phyloP scores from a whole-genome alignment of 1,140 invertebrate genomes.

The Drosophila tropicalis region DNA sequence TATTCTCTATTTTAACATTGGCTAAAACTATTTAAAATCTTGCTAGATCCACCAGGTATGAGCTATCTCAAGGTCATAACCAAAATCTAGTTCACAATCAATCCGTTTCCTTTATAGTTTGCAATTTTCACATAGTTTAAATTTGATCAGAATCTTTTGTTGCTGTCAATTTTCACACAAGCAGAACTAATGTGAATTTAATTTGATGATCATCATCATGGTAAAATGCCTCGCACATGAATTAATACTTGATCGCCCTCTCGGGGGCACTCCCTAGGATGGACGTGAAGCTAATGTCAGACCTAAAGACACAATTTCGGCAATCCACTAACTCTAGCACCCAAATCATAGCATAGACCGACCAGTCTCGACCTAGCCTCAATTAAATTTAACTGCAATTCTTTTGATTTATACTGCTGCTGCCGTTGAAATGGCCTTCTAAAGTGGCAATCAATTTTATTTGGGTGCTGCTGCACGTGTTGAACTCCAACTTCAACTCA shows the following conservation, averaged over 20 bases:
- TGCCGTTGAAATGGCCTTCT: slow-evolving; percentile 63
- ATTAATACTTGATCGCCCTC: slow-evolving; percentile 47
- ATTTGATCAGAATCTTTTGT: slow-evolving; percentile 6
- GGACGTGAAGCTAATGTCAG: slow-evolving; percentile 59
- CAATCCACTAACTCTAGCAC: slow-evolving; percentile 26
- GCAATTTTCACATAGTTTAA: slow-evolving; percentile 24
- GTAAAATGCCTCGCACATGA: slow-evolving; percentile 26
- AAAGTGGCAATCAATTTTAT: slow-evolving; percentile 76
- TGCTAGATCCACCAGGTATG: too few species aligned
- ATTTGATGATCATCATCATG: slow-evolving; percentile 48
- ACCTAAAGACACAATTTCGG: slow-evolving; percentile 26
- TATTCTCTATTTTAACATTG: too few species aligned
- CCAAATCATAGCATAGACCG: slow-evolving; percentile 36
- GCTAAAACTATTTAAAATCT: too few species aligned
- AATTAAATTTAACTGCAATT: slow-evolving; percentile 55
- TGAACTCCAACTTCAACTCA: slow-evolving; percentile 57
- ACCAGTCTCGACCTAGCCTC: slow-evolving; percentile 27
- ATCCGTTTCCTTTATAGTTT: neutral
- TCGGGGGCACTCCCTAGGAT: slow-evolving; percentile 52
- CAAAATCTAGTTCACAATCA: neutral
- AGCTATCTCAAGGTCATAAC: neutral
- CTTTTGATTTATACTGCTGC: slow-evolving; percentile 64
- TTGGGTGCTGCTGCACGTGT: slow-evolving; percentile 51
- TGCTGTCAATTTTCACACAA: slow-evolving; percentile 3
- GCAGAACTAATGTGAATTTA: slow-evolving; percentile 63